Percentiles rank a stretch among this genome's conserved stretches.
Conservation (phyloP, 2,888 invertebrate genomes). For the Drosophila pseudotalamancana region DNA sequence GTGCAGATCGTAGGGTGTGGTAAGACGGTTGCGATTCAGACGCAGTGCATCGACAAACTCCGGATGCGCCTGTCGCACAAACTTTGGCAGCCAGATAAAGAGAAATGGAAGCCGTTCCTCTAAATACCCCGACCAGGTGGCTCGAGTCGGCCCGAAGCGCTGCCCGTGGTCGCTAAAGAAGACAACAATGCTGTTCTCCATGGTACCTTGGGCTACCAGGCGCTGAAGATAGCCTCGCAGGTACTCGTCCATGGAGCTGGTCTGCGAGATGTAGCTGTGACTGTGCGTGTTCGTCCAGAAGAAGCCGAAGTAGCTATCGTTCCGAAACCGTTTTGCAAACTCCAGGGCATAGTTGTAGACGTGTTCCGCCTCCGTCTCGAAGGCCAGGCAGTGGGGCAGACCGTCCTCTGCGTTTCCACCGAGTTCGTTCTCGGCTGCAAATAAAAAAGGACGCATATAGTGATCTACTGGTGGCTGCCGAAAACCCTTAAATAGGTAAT, state of each 20-base stretch:
- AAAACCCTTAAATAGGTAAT: slow-evolving; percentile 90
- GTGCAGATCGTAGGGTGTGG: slow-evolving; percentile 91
- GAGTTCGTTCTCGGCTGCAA: slow-evolving; percentile 87
- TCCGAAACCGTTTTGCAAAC: slow-evolving; percentile 87
- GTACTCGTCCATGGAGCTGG: slow-evolving; percentile 88
- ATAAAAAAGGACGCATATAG: slow-evolving; percentile 90
- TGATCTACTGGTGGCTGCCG: slow-evolving; percentile 91
- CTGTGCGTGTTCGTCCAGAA: slow-evolving; percentile 93
- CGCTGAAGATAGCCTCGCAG: slow-evolving; percentile 87
- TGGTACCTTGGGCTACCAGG: slow-evolving; percentile 86
- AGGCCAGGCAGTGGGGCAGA: slow-evolving; percentile 87
- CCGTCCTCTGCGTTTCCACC: slow-evolving; percentile 85
- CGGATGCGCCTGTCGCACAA: slow-evolving; percentile 86
- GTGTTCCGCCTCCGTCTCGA: slow-evolving; percentile 87
- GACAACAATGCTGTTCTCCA: slow-evolving; percentile 88
- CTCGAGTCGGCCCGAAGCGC: slow-evolving; percentile 89
- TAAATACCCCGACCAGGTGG: slow-evolving; percentile 89
- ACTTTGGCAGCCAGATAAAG: slow-evolving; percentile 88
- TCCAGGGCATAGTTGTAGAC: slow-evolving; percentile 89
- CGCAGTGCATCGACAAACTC: slow-evolving; percentile 86
- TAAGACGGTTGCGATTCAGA: slow-evolving; percentile 88
- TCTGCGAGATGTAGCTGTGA: slow-evolving; percentile 88
- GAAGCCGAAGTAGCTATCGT: slow-evolving; percentile 88
- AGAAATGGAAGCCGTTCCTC: slow-evolving; percentile 91
- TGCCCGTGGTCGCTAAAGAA: slow-evolving; percentile 92